phyloP scores from a whole-genome alignment of 2,113 vertebrate species.

The Ochotona princeps region DNA sequence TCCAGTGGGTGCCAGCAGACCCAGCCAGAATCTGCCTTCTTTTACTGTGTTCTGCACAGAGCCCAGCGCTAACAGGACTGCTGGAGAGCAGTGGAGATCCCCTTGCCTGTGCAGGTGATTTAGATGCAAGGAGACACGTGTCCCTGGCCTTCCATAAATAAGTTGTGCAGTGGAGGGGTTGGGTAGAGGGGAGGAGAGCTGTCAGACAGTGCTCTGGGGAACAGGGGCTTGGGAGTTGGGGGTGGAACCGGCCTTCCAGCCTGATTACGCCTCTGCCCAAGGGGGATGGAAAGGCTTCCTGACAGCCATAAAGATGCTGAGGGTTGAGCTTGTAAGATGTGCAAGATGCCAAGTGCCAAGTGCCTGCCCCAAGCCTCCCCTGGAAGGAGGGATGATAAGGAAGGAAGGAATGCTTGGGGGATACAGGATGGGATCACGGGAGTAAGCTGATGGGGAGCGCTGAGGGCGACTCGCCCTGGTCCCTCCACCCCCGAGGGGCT shows the following conservation, averaged over 20 bases:
- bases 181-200: background rate
- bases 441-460: too few species aligned
- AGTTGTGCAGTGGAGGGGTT: background rate
- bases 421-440: too few species aligned
- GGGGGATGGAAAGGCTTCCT: background rate
- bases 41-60: fast-evolving
- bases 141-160: slow-evolving; percentile 33
- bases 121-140: slow-evolving; percentile 52
- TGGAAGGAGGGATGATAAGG: background rate
- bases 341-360: background rate
- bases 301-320: slow-evolving; percentile 8
- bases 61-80: background rate
- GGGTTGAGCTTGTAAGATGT: background rate
- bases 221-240: background rate
- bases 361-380: background rate
- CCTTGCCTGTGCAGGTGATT: slow-evolving; percentile 34
- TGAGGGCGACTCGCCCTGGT: fast-evolving
- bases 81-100: background rate
- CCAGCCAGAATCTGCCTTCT: background rate
- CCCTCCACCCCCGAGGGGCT: too few species aligned
- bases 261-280: background rate
- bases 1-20: too few species aligned
- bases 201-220: background rate
- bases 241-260: background rate
- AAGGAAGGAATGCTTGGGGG: background rate